phyloP scores from a whole-genome alignment of 2,797 vertebrate species.

The Rhabdophis nuchalis region DNA sequence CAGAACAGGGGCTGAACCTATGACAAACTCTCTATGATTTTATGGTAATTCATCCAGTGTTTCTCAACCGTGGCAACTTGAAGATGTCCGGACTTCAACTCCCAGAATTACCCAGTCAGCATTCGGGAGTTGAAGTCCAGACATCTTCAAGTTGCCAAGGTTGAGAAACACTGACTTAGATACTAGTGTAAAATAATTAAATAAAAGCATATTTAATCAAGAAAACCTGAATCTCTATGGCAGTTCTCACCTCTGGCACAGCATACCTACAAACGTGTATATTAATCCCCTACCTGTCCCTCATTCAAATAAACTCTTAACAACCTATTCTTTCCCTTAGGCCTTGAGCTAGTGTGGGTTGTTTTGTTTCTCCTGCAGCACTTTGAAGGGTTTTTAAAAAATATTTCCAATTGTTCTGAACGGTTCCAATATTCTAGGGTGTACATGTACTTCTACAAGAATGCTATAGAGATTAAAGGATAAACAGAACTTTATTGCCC shows the following conservation, averaged over 20 bases:
- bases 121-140: too few relatives aligned
- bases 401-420: not conserved
- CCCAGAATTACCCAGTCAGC: too few relatives aligned
- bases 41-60: too few relatives aligned
- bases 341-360: not conserved
- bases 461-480: not conserved
- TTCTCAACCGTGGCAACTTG: too few relatives aligned
- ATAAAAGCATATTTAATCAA: not conserved
- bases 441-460: not conserved
- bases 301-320: not conserved
- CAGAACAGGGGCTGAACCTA: not conserved
- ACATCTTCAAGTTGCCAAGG: too few relatives aligned
- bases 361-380: not conserved
- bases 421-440: not conserved
- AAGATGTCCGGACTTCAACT: too few relatives aligned
- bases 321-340: not conserved
- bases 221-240: not conserved
- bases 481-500: not conserved
- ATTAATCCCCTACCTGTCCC: not conserved
- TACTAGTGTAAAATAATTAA: not conserved
- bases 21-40: not conserved
- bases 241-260: not conserved
- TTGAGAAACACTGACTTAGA: too few relatives aligned
- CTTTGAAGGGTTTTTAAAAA: not conserved
- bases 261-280: not conserved